A percentile compares a stretch with the other conserved stretches of the same genome.
Evolutionary conservation across 2,888 invertebrate species (phyloP).

Genomic region (Coelopa pilipes): DNA sequence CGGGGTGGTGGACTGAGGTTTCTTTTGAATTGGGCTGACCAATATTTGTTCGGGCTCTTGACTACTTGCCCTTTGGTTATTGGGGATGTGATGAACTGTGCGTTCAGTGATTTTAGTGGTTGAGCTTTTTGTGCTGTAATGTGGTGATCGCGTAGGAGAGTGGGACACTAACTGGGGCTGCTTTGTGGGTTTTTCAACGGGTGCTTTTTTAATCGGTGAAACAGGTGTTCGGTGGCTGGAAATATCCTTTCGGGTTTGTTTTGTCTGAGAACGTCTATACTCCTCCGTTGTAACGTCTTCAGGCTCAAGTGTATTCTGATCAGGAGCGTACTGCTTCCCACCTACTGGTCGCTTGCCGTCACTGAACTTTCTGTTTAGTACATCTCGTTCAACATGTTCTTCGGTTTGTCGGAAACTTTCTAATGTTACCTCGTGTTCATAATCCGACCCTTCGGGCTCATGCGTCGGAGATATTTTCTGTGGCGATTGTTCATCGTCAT

Average conservation of each 20-base stretch:
- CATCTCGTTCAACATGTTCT: no score
- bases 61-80: conserved; percentile 40
- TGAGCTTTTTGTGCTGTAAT: conserved; percentile 43
- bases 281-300: conserved; percentile 39
- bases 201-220: conserved; percentile 35
- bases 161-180: conserved; percentile 21
- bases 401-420: no score
- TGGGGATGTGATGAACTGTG: conserved; percentile 48
- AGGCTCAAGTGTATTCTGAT: conserved; percentile 4
- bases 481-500: no score
- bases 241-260: conserved; percentile 23
- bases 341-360: no score
- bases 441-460: no score
- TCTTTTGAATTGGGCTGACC: conserved; percentile 48
- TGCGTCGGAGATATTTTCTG: no score
- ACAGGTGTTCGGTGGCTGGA: conserved; percentile 21
- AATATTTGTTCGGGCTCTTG: conserved; percentile 56
- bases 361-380: no score
- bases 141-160: conserved; percentile 1
- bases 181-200: conserved; percentile 36
- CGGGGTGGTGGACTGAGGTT: conserved; percentile 16
- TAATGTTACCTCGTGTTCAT: no score
- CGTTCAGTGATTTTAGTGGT: conserved; percentile 55
- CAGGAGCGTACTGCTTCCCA: neutral
- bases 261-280: conserved; percentile 33